Conservation (phyloP, 2,888 invertebrate genomes). For the Ferdinandea cuprea region DNA sequence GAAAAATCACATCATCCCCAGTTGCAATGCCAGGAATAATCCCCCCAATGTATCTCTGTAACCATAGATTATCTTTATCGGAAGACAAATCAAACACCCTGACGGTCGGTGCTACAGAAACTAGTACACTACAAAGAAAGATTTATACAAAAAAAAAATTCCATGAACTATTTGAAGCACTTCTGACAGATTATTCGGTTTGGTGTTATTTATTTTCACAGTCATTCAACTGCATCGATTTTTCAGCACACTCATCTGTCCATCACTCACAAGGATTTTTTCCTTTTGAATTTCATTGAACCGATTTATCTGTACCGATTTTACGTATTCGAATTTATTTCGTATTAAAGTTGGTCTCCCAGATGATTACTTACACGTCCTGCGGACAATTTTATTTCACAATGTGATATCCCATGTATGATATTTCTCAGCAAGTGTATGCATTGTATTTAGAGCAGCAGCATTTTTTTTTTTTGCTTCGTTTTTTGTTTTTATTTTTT, state of each 20-base stretch:
- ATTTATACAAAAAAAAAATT: not conserved
- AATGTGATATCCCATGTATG: constrained; percentile 35
- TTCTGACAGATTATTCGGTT: constrained; percentile 40
- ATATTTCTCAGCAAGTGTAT: constrained; percentile 29
- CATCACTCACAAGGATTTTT: constrained; percentile 34
- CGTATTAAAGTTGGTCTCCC: constrained; percentile 16
- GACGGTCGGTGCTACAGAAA: constrained; percentile 5
- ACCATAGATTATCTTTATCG: not conserved
- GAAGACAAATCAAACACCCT: constrained; percentile 23
- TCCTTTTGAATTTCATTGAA: constrained; percentile 17
- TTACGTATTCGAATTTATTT: constrained; percentile 24
- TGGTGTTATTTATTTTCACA: constrained; percentile 56
- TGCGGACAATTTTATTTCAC: constrained; percentile 45
- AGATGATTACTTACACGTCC: constrained; percentile 67
- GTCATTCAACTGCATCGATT: constrained; percentile 69
- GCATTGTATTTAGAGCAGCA: constrained; percentile 24
- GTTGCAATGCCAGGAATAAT: constrained; percentile 33
- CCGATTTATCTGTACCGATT: constrained; percentile 7
- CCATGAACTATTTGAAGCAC: constrained; percentile 27
- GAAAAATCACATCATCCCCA: constrained; percentile 47
- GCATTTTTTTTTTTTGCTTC: no score
- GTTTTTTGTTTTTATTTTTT: constrained; percentile 12
- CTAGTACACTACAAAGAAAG: not conserved
- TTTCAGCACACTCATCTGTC: constrained; percentile 62
- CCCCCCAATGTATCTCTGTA: constrained; percentile 5